Conservation (phyloP, 2,888 invertebrate genomes). For the Achlya flavicornis region DNA sequence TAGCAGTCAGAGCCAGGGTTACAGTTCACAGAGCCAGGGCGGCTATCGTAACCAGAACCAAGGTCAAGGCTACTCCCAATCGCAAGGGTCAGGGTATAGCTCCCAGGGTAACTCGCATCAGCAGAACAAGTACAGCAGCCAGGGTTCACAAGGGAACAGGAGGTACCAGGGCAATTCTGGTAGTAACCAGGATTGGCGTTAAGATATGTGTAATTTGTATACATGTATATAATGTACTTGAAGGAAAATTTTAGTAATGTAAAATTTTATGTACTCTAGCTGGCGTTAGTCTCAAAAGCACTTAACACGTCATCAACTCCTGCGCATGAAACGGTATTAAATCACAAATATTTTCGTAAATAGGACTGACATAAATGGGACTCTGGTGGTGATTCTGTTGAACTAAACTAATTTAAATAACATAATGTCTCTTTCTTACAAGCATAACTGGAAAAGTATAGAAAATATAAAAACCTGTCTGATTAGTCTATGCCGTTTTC, state of each 20-base stretch:
- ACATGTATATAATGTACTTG: neutral
- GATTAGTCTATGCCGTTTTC: too few relatives aligned
- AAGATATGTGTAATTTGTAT: neutral
- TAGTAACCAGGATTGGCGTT: conserved; percentile 23
- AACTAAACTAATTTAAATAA: too few relatives aligned
- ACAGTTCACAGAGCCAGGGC: conserved; percentile 25
- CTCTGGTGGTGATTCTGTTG: too few relatives aligned
- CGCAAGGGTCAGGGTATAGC: conserved; percentile 6
- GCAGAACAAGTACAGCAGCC: conserved; percentile 12
- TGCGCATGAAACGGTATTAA: too few relatives aligned
- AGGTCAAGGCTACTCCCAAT: conserved; percentile 21
- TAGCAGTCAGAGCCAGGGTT: conserved; percentile 21
- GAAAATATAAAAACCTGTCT: too few relatives aligned
- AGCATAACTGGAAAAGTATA: too few relatives aligned
- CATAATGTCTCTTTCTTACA: too few relatives aligned
- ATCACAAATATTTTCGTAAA: too few relatives aligned
- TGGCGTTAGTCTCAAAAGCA: too few relatives aligned
- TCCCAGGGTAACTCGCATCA: conserved; percentile 16
- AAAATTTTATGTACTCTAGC: too few relatives aligned
- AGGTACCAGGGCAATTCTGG: conserved; percentile 25
- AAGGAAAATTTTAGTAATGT: neutral
- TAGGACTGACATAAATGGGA: too few relatives aligned
- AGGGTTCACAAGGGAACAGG: conserved; percentile 21
- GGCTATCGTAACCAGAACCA: conserved; percentile 20
- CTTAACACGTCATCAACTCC: too few relatives aligned